Conservation (phyloP, 2,113 vertebrate genomes). For the Peromyscus californicus region DNA sequence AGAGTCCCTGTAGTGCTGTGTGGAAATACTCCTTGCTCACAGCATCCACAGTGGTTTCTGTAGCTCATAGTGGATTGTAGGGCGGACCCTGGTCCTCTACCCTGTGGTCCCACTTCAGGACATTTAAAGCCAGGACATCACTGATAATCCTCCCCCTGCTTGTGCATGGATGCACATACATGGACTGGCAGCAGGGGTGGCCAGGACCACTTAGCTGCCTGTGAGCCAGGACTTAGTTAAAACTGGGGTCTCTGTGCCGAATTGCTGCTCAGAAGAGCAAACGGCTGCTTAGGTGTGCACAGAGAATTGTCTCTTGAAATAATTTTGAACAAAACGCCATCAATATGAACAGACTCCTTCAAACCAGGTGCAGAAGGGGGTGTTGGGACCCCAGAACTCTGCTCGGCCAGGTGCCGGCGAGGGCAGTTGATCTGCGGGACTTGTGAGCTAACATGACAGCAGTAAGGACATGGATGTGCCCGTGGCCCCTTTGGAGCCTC, state of each 20-base stretch:
- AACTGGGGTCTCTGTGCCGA: background rate
- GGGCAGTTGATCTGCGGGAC: background rate
- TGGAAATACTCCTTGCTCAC: background rate
- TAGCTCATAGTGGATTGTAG: rapidly evolving
- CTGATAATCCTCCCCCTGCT: background rate
- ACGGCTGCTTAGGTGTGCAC: background rate
- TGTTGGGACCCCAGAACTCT: background rate
- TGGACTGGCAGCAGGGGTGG: rapidly evolving
- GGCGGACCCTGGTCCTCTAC: background rate
- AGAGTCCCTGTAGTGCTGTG: background rate
- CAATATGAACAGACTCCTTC: background rate
- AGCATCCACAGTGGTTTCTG: rapidly evolving
- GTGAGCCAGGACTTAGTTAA: background rate
- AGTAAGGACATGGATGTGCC: background rate
- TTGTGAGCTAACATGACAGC: background rate
- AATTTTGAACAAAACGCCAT: no score
- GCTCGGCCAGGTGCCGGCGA: background rate
- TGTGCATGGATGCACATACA: background rate
- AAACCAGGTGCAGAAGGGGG: background rate
- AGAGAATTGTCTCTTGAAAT: background rate
- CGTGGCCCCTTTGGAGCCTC: background rate
- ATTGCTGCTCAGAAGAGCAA: background rate
- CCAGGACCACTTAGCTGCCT: background rate
- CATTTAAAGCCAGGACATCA: background rate
- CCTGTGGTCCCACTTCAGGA: background rate